Percentiles rank a stretch among this genome's conserved stretches.
phyloP scores from a whole-genome alignment of 2,113 vertebrate species.

The Tragelaphus buxtoni region DNA sequence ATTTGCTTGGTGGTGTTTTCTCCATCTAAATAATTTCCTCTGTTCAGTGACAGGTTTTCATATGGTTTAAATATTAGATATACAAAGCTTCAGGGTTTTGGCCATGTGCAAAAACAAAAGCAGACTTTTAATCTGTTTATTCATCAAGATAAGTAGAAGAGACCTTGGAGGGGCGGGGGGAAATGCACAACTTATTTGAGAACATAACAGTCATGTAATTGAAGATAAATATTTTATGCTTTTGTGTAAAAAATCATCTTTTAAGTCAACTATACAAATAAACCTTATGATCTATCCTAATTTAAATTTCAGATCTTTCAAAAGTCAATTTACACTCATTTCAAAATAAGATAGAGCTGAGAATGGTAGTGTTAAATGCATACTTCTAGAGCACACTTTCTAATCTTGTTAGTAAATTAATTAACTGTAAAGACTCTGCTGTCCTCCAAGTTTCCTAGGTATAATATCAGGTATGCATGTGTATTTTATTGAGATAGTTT shows the following conservation, averaged over 20 bases:
- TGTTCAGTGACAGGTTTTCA: neutral
- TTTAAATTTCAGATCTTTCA: neutral
- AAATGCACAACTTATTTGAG: neutral
- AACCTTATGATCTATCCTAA: neutral
- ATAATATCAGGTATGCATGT: neutral
- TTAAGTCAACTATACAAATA: neutral
- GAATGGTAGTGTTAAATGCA: neutral
- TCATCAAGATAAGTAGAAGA: neutral
- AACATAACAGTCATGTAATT: neutral
- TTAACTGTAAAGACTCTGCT: neutral
- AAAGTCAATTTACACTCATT: neutral
- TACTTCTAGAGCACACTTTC: neutral
- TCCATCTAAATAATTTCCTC: neutral
- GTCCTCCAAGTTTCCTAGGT: neutral
- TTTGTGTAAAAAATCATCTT: neutral
- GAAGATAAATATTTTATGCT: neutral
- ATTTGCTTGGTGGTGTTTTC: neutral
- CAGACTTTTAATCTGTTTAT: neutral
- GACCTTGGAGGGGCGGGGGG: neutral
- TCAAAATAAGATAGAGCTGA: neutral
- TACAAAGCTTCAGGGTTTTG: neutral
- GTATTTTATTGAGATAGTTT: neutral
- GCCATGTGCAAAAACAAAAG: neutral
- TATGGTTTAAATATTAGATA: neutral
- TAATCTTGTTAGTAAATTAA: neutral